A percentile compares a stretch with the other conserved stretches of the same genome.
These are phyloP conservation scores for Clinocottus analis DNA, from an alignment of 2,113 vertebrate species.

Conservation along the genomic window DNA sequence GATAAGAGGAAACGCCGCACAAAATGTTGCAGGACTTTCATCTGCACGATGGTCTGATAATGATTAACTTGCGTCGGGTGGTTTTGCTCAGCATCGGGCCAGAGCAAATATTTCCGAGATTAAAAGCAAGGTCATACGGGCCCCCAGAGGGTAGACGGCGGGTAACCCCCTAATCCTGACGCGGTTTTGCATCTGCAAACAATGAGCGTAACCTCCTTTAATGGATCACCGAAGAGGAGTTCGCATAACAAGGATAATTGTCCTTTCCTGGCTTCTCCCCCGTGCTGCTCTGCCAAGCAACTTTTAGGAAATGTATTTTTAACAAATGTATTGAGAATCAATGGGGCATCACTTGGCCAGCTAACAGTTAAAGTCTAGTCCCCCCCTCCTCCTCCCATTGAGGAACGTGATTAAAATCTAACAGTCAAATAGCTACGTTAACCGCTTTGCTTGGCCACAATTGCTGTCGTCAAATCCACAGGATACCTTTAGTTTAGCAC, in stretches of 20 bases:
- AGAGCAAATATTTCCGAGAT: slow-evolving; percentile 62
- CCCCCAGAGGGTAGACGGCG: slow-evolving; percentile 24
- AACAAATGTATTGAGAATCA: slow-evolving; percentile 61
- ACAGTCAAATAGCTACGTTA: slow-evolving; percentile 49
- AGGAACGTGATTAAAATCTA: slow-evolving; percentile 57
- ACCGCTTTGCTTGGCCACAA: slow-evolving; percentile 45
- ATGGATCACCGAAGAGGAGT: slow-evolving; percentile 57
- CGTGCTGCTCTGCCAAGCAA: slow-evolving; percentile 40
- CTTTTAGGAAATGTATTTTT: slow-evolving; percentile 57
- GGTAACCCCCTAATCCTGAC: slow-evolving; percentile 43
- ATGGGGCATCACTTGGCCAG: slow-evolving; percentile 37
- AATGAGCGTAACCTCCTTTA: slow-evolving; percentile 62
- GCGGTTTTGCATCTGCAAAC: slow-evolving; percentile 67
- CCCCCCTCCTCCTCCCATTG: not conserved
- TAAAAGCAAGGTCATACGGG: slow-evolving; percentile 63
- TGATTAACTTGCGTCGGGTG: slow-evolving; percentile 47
- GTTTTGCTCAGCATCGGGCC: slow-evolving; percentile 42
- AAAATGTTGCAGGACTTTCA: not conserved
- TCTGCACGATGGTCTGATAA: slow-evolving; percentile 40
- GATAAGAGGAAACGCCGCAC: slow-evolving; percentile 33
- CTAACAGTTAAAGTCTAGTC: slow-evolving; percentile 50
- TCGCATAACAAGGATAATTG: slow-evolving; percentile 53
- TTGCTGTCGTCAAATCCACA: slow-evolving; percentile 62
- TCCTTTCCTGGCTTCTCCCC: slow-evolving; percentile 46
- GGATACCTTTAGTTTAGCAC: slow-evolving; percentile 62